Evolutionary conservation across 2,888 invertebrate species (phyloP).

Genomic region (Drosophila subquinaria): DNA sequence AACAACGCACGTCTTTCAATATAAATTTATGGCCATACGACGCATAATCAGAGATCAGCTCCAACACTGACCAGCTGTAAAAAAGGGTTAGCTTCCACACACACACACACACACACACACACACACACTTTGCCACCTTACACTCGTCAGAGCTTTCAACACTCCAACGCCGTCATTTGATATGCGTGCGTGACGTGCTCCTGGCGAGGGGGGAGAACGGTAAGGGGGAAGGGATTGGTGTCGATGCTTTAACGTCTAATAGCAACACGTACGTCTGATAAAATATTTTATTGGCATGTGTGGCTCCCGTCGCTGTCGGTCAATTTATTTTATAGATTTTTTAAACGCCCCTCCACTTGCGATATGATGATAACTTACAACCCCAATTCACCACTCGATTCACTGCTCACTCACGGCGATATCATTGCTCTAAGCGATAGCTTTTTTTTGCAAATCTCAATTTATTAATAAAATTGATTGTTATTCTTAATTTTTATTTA

Average conservation of each 20-base stretch:
- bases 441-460: not conserved
- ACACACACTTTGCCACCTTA: conserved; percentile 9
- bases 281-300: conserved; percentile 81
- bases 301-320: conserved; percentile 54
- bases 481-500: not conserved
- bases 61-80: conserved; percentile 71
- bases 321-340: conserved; percentile 72
- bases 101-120: not conserved
- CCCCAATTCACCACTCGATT: not conserved
- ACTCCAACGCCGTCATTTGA: conserved; percentile 79
- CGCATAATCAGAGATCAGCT: conserved; percentile 74
- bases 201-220: conserved; percentile 2
- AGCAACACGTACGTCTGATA: conserved; percentile 81
- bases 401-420: not conserved
- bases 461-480: not conserved
- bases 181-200: conserved; percentile 71
- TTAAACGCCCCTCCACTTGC: conserved; percentile 40
- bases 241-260: conserved; percentile 67
- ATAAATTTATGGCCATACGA: conserved; percentile 78
- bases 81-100: conserved; percentile 69
- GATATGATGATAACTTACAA: conserved; percentile 25
- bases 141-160: conserved; percentile 75
- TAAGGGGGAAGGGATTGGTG: conserved; percentile 12
- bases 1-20: conserved; percentile 80
- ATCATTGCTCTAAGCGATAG: conserved; percentile 3